A percentile compares a stretch with the other conserved stretches of the same genome.
These are phyloP conservation scores for Murina feae DNA, from an alignment of 2,113 vertebrate genomes.

Conservation along the genomic window DNA sequence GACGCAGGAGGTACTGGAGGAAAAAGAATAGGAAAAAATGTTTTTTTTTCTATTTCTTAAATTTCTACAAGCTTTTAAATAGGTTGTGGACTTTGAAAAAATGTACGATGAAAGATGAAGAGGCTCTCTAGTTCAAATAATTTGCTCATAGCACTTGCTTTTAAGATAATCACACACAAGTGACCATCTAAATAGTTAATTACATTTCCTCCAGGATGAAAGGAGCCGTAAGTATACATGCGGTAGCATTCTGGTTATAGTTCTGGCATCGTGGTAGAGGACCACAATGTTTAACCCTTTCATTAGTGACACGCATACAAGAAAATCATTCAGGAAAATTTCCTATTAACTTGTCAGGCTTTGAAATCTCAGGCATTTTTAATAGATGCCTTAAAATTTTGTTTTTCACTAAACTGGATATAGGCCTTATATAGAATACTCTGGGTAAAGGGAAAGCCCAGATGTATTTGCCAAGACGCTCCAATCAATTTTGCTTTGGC, in stretches of 20 bases:
- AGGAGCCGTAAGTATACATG: constrained; percentile 43
- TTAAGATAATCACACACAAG: constrained; percentile 39
- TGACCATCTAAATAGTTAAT: constrained; percentile 52
- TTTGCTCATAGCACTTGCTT: constrained; percentile 1
- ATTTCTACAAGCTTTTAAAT: constrained; percentile 15
- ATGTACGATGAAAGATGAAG: neutral
- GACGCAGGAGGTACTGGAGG: neutral
- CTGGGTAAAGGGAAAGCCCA: neutral
- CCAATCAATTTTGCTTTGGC: neutral
- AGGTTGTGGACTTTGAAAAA: neutral
- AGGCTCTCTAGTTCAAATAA: neutral
- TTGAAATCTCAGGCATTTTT: neutral
- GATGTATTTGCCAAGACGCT: neutral
- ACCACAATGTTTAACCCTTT: constrained; percentile 41
- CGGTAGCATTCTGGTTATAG: constrained; percentile 7
- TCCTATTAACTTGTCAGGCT: neutral
- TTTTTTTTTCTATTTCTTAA: neutral
- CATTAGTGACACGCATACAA: constrained; percentile 36
- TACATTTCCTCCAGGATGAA: constrained; percentile 63
- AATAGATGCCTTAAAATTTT: neutral
- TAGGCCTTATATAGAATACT: neutral
- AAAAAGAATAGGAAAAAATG: neutral
- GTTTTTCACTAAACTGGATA: constrained; percentile 6
- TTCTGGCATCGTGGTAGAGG: neutral
- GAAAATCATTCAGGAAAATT: constrained; percentile 33